phyloP scores from a whole-genome alignment of 2,113 vertebrate genomes.

The Neotragus pygmaeus region DNA sequence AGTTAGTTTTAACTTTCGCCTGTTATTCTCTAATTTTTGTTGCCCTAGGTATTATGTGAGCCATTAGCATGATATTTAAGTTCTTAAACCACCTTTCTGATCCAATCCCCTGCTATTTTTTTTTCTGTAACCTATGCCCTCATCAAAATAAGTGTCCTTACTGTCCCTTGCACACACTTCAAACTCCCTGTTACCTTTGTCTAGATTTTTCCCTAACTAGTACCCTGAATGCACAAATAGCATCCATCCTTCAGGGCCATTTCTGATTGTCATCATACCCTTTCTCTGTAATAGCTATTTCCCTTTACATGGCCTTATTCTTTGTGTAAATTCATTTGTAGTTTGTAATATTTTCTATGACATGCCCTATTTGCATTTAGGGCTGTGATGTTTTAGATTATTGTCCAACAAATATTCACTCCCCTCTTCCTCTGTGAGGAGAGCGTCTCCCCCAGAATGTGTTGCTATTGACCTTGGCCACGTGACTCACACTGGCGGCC shows the following conservation, averaged over 20 bases:
- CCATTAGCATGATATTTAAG: conserved; percentile 27
- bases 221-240: accelerated
- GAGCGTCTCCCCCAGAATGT: neutral
- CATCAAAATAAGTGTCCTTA: neutral
- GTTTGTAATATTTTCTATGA: neutral
- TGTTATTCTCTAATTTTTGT: conserved; percentile 42
- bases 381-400: neutral
- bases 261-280: neutral
- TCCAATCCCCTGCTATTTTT: neutral
- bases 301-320: neutral
- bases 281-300: neutral
- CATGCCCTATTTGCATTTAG: neutral
- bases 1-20: conserved; percentile 25
- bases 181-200: neutral
- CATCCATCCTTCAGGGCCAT: neutral
- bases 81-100: neutral
- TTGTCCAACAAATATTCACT: neutral
- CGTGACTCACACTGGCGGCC: neutral
- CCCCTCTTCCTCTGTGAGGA: neutral
- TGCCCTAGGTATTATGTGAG: neutral
- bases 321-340: neutral
- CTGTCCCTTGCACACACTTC: neutral
- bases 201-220: neutral
- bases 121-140: neutral
- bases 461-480: neutral